Evolutionary conservation across 2,797 vertebrate species (phyloP).

Genomic region (Mus minutoides): DNA sequence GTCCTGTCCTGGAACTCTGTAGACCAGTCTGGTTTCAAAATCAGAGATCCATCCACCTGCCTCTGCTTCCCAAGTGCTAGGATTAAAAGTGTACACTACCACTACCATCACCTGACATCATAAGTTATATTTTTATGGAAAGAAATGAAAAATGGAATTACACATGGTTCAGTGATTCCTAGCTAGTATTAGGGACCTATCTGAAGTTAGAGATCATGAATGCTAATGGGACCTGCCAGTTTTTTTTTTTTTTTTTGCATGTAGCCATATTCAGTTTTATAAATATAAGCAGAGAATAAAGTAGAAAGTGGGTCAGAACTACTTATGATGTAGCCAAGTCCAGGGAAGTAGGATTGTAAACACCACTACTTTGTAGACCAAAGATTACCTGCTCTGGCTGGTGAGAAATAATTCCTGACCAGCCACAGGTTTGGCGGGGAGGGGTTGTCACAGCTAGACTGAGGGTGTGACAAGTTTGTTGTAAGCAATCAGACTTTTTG

Average conservation of each 20-base stretch:
- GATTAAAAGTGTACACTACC: background rate
- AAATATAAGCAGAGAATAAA: background rate
- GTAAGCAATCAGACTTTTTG: background rate
- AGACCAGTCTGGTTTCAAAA: background rate
- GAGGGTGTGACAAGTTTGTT: background rate
- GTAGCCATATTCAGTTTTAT: background rate
- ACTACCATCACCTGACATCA: background rate
- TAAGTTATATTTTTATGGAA: background rate
- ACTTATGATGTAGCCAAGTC: background rate
- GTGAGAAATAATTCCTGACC: background rate
- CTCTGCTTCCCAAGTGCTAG: background rate
- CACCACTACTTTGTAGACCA: background rate
- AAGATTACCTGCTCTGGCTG: background rate
- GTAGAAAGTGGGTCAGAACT: background rate
- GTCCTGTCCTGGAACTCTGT: background rate
- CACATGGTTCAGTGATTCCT: background rate
- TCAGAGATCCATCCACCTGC: background rate
- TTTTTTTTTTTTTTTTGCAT: background rate
- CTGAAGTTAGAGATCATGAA: background rate
- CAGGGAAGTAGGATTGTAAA: background rate
- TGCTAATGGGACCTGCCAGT: background rate
- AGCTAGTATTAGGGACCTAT: background rate
- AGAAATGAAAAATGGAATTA: background rate
- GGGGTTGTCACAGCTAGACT: background rate
- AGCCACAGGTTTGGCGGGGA: background rate